Conservation (phyloP, 1,140 invertebrate species). For the Neoseiulus cucumeris region DNA sequence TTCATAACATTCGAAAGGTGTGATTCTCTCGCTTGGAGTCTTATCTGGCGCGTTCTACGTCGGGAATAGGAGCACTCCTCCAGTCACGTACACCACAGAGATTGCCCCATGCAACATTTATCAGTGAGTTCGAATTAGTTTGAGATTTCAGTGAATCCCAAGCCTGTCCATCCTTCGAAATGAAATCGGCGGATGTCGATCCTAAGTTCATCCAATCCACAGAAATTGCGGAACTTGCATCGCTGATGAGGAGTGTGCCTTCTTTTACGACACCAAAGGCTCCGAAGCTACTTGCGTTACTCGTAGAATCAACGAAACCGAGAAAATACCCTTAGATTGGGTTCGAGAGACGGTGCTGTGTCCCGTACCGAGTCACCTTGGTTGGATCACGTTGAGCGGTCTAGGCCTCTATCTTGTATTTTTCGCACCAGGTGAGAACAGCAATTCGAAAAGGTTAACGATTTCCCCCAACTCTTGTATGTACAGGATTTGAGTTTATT, state of each 20-base stretch:
- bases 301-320: background rate
- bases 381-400: slow-evolving; percentile 35
- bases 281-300: slow-evolving; percentile 17
- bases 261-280: slow-evolving; percentile 19
- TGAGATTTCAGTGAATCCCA: slow-evolving; percentile 3
- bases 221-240: background rate
- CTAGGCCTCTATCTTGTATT: slow-evolving; percentile 33
- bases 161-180: background rate
- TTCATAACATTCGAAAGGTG: slow-evolving; percentile 28
- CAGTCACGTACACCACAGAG: slow-evolving; percentile 21
- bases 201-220: background rate
- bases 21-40: slow-evolving; percentile 29
- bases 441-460: background rate
- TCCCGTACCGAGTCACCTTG: background rate
- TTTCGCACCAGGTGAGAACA: slow-evolving; percentile 32
- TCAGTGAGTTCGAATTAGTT: background rate
- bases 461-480: too few relatives aligned
- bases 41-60: slow-evolving; percentile 34
- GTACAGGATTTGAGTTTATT: too few relatives aligned
- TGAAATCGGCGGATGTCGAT: background rate
- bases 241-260: slow-evolving; percentile 16
- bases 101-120: background rate
- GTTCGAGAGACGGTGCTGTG: background rate
- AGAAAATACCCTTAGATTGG: slow-evolving; percentile 13
- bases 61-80: slow-evolving; percentile 28